These are phyloP conservation scores for Lysandra coridon DNA, from an alignment of 2,888 invertebrate species.

Conservation along the genomic window DNA sequence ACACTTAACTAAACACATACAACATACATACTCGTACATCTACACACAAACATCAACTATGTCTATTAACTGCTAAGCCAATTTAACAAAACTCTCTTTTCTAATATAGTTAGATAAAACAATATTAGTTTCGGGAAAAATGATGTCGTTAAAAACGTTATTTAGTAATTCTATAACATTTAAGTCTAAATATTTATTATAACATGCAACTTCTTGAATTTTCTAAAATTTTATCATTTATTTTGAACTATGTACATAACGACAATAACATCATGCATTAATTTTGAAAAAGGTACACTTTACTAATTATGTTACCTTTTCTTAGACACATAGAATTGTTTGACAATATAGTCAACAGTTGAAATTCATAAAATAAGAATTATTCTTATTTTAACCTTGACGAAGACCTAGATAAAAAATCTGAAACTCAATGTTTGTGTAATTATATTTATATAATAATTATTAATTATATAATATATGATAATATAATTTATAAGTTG, in stretches of 20 bases:
- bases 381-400: not conserved
- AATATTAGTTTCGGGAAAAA: not conserved
- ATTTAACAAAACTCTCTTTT: not conserved
- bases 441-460: not conserved
- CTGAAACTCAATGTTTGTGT: not conserved
- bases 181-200: not conserved
- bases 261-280: not conserved
- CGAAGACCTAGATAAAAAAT: not conserved
- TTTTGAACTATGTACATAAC: not conserved
- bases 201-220: not conserved
- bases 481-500: not conserved
- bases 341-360: not conserved
- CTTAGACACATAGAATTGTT: not conserved
- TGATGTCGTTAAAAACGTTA: not conserved
- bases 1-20: not conserved
- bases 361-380: not conserved
- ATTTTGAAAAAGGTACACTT: not conserved
- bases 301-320: not conserved
- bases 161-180: not conserved
- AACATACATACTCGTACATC: constrained; percentile 3
- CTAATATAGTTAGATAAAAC: not conserved
- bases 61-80: not conserved
- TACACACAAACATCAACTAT: constrained; percentile 1
- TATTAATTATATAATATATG: not conserved
- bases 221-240: not conserved